phyloP scores from a whole-genome alignment of 2,888 invertebrate species.

The Spodoptera littoralis region DNA sequence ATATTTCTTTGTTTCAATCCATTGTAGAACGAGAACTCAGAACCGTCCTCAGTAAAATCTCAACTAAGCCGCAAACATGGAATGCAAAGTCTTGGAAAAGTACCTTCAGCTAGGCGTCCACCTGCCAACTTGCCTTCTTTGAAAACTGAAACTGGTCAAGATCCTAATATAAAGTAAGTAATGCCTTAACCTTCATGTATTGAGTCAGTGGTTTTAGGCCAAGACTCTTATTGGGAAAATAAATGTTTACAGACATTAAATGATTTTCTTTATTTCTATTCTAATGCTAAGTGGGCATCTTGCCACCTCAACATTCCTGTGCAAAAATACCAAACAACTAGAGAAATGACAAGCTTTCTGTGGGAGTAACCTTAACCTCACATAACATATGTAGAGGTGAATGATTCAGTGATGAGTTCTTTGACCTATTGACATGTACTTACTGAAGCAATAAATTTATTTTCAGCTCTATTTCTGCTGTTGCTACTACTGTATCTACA shows the following conservation, averaged over 20 bases:
- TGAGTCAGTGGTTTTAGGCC: too few species aligned
- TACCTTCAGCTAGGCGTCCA: constrained; percentile 98
- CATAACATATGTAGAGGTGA: constrained; percentile 15
- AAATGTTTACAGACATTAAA: too few species aligned
- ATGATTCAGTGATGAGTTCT: constrained; percentile 30
- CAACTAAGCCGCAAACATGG: constrained; percentile 99
- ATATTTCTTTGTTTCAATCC: background rate
- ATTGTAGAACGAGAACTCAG: constrained; percentile 88
- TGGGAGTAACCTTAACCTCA: too few species aligned
- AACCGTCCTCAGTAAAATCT: constrained; percentile 96
- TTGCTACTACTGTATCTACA: constrained; percentile 81
- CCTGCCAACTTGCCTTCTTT: constrained; percentile 99
- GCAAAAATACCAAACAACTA: too few species aligned
- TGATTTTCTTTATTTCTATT: too few species aligned
- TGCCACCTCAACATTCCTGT: too few species aligned
- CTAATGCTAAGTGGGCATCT: too few species aligned
- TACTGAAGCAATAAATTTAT: constrained; percentile 40
- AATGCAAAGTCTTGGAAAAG: constrained; percentile 99
- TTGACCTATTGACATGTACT: constrained; percentile 34
- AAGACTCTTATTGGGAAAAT: too few species aligned
- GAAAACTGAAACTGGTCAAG: constrained; percentile 95
- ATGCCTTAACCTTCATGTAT: constrained; percentile 8
- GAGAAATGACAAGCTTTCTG: too few species aligned
- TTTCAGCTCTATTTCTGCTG: constrained; percentile 83
- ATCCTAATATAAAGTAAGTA: constrained; percentile 84